These are phyloP conservation scores for Chroicocephalus ridibundus DNA, from an alignment of 2,113 vertebrate genomes.

Conservation along the genomic window DNA sequence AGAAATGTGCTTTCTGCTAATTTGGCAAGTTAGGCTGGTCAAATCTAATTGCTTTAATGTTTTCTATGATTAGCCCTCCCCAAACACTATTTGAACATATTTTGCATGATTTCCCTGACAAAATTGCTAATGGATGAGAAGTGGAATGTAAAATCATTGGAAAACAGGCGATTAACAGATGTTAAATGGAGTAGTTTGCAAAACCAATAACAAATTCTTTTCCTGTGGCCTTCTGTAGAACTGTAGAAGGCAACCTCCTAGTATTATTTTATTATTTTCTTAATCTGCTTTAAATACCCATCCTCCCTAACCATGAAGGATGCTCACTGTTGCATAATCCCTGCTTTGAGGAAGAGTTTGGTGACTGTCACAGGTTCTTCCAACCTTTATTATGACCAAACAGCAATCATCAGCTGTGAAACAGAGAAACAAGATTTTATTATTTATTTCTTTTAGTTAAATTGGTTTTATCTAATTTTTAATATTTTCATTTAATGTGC, in stretches of 20 bases:
- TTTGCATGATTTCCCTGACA: background rate
- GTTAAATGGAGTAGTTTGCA: background rate
- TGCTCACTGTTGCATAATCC: background rate
- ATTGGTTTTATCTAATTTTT: background rate
- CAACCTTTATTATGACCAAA: background rate
- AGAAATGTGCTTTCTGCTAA: background rate
- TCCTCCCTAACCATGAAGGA: background rate
- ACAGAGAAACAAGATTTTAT: background rate
- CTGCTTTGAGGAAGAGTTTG: background rate
- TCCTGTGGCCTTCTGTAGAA: background rate
- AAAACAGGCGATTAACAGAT: background rate
- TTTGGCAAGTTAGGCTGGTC: background rate
- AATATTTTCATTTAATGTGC: background rate
- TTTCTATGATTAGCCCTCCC: background rate
- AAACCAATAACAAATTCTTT: background rate
- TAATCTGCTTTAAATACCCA: background rate
- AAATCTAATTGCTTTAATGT: background rate
- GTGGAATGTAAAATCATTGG: background rate
- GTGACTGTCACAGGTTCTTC: background rate
- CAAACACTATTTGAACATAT: background rate
- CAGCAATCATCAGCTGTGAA: background rate
- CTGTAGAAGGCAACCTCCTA: background rate
- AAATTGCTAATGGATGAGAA: background rate
- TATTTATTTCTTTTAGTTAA: background rate
- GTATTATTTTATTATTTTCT: background rate